Conservation (phyloP, 2,888 invertebrate species). For the Sminthurides aquaticus region DNA sequence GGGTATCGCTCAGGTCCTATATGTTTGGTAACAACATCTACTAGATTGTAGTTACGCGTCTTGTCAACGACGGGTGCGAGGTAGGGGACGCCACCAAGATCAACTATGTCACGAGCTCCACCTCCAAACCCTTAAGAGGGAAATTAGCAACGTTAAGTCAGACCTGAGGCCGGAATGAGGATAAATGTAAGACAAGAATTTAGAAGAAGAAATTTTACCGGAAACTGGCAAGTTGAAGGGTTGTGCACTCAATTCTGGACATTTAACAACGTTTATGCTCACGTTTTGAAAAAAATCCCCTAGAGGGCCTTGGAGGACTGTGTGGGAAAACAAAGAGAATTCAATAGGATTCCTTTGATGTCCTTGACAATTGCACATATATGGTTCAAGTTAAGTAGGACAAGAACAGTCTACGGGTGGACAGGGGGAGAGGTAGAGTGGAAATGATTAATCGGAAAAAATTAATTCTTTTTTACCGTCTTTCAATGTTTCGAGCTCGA, state of each 20-base stretch:
- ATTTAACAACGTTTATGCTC: slow-evolving; percentile 64
- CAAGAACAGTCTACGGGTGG: too few species aligned
- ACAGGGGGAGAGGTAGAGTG: too few species aligned
- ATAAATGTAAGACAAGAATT: too few species aligned
- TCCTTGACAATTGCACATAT: not conserved
- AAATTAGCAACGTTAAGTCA: not conserved
- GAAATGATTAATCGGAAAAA: not conserved
- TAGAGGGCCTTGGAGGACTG: slow-evolving; percentile 49
- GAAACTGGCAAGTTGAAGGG: slow-evolving; percentile 73
- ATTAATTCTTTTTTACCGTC: slow-evolving; percentile 8
- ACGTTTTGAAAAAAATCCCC: slow-evolving; percentile 63
- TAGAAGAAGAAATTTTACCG: slow-evolving; percentile 55
- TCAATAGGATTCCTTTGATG: not conserved
- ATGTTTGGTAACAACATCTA: slow-evolving; percentile 26
- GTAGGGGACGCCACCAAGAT: slow-evolving; percentile 37
- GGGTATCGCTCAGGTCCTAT: slow-evolving; percentile 28
- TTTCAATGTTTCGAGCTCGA: slow-evolving; percentile 13
- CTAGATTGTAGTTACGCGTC: slow-evolving; percentile 31
- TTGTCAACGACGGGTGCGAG: slow-evolving; percentile 33
- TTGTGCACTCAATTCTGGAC: slow-evolving; percentile 71
- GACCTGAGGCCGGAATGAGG: not conserved
- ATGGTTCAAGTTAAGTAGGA: not conserved
- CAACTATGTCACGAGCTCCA: slow-evolving; percentile 24
- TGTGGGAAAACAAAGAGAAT: too few species aligned
- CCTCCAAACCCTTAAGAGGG: slow-evolving; percentile 31